Evolutionary conservation across 2,797 vertebrate genomes (phyloP).

Genomic region (Gadopsis bispinosus): DNA sequence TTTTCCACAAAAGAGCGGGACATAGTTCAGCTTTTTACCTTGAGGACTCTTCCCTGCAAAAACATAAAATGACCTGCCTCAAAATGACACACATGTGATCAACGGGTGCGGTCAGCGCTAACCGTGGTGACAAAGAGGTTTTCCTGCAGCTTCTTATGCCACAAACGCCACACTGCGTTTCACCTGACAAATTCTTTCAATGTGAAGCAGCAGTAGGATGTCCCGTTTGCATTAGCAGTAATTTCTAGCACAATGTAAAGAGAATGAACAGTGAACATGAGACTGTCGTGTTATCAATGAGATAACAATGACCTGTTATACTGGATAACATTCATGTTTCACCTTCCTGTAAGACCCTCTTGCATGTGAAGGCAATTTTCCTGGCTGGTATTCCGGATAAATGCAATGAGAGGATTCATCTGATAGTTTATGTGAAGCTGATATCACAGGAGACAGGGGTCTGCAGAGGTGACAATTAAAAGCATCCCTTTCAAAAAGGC

Average conservation of each 20-base stretch:
- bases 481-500: constrained; percentile 54
- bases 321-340: neutral
- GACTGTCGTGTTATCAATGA: neutral
- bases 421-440: constrained; percentile 40
- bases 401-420: neutral
- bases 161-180: neutral
- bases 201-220: neutral
- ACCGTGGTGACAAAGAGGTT: neutral
- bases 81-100: neutral
- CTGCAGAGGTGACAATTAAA: constrained; percentile 62
- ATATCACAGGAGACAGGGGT: constrained; percentile 37
- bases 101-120: neutral
- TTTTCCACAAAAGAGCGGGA: neutral
- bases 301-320: neutral
- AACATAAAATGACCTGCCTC: neutral
- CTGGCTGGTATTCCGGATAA: neutral
- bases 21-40: neutral
- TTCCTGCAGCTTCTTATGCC: neutral
- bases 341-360: neutral
- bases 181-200: neutral
- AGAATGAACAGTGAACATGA: neutral
- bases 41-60: neutral
- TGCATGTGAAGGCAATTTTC: constrained; percentile 8
- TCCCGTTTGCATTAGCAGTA: too few species aligned
- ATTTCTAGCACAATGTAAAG: neutral